Evolutionary conservation across 1,140 invertebrate species (phyloP).

Genomic region (Rhyacophila brunnea): DNA sequence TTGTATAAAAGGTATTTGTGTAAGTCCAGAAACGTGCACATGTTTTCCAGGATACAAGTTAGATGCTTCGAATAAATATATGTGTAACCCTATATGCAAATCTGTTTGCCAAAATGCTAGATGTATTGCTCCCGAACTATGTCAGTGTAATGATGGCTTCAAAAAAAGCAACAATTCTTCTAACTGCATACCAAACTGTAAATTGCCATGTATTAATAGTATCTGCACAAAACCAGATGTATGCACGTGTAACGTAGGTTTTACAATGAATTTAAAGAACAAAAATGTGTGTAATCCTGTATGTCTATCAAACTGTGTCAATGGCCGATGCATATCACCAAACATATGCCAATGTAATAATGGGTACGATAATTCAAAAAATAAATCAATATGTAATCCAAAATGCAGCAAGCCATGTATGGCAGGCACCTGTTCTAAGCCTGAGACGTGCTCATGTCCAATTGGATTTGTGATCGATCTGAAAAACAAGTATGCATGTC

Average conservation of each 20-base stretch:
- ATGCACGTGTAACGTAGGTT: constrained; percentile 45
- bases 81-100: background rate
- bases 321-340: background rate
- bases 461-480: too few relatives aligned
- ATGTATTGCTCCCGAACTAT: constrained; percentile 30
- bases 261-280: background rate
- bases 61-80: too few relatives aligned
- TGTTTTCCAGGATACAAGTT: too few relatives aligned
- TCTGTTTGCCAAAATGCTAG: constrained; percentile 6
- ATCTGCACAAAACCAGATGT: constrained; percentile 47
- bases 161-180: constrained; percentile 42
- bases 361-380: background rate
- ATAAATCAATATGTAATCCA: too few relatives aligned
- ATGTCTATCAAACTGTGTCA: too few relatives aligned
- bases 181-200: constrained; percentile 5
- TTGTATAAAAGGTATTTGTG: too few relatives aligned
- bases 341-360: constrained; percentile 3
- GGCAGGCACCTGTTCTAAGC: too few relatives aligned
- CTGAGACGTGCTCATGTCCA: too few relatives aligned
- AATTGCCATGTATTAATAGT: constrained; percentile 37
- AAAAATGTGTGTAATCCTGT: too few relatives aligned
- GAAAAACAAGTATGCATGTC: constrained; percentile 25
- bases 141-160: constrained; percentile 58
- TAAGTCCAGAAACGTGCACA: too few relatives aligned
- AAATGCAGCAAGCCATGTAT: too few relatives aligned